Evolutionary conservation across 2,888 invertebrate genomes (phyloP).

Genomic region (Pterostichus madidus): DNA sequence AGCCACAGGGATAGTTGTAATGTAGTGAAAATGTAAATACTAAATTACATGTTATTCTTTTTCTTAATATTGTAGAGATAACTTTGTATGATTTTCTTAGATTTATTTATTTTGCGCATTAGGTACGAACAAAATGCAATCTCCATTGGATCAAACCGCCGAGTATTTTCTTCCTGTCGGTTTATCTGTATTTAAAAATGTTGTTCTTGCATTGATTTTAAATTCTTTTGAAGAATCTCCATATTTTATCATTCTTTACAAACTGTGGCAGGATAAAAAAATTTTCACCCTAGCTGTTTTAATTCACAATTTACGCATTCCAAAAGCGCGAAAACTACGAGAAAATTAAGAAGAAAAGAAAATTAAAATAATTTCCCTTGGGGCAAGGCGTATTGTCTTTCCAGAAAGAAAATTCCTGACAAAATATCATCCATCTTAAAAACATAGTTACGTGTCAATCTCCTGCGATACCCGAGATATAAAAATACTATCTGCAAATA

Average conservation of each 20-base stretch:
- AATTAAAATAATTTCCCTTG: constrained; percentile 35
- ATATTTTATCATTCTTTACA: neutral
- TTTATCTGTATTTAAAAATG: no score
- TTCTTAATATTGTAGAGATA: no score
- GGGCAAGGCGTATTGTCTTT: neutral
- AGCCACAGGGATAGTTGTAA: no score
- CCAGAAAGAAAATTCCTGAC: neutral
- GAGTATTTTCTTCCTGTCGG: no score
- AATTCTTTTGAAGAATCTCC: constrained; percentile 1
- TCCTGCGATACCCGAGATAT: neutral
- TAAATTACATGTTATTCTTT: no score
- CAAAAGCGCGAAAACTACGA: constrained; percentile 4
- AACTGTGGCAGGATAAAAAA: neutral
- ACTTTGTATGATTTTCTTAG: no score
- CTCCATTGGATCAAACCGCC: no score
- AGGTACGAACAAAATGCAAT: no score
- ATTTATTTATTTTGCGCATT: no score
- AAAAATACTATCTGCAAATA: neutral
- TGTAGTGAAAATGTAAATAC: no score
- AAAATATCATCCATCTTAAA: constrained; percentile 25
- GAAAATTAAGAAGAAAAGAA: constrained; percentile 39
- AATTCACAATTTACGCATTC: constrained; percentile 39
- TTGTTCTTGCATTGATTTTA: constrained; percentile 11
- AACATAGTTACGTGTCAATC: constrained; percentile 20
- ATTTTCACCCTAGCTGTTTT: constrained; percentile 21